A percentile compares a stretch with the other conserved stretches of the same genome.
Evolutionary conservation across 2,888 invertebrate species (phyloP).

Genomic region (Agrilus cyanescens): DNA sequence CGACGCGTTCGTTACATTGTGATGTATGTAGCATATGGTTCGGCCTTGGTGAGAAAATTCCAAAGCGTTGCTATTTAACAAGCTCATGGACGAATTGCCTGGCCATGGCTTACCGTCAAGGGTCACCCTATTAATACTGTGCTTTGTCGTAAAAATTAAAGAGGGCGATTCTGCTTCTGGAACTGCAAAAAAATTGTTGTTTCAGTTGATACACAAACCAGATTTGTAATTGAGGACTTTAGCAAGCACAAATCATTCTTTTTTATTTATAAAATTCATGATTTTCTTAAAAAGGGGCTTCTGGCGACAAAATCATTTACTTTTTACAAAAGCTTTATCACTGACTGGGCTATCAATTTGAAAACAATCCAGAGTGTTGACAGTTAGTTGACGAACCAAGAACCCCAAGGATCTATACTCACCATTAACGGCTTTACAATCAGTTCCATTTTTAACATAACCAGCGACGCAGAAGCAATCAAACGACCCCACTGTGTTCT

Average conservation of each 20-base stretch:
- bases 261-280: too few species aligned
- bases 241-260: background rate
- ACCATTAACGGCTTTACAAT: constrained; percentile 64
- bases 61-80: constrained; percentile 39
- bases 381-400: too few species aligned
- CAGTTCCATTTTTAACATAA: constrained; percentile 46
- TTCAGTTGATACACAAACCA: background rate
- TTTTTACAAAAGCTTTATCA: too few species aligned
- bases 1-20: constrained; percentile 40
- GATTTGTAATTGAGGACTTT: background rate
- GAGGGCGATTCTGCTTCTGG: constrained; percentile 51
- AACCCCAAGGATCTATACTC: too few species aligned
- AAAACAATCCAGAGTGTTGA: too few species aligned
- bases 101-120: constrained; percentile 40
- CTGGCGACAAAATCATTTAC: too few species aligned
- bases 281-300: too few species aligned
- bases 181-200: constrained; percentile 36
- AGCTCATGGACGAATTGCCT: constrained; percentile 32
- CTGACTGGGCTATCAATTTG: too few species aligned
- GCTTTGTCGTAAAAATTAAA: constrained; percentile 55
- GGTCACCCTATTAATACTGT: constrained; percentile 50
- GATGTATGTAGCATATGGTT: constrained; percentile 62
- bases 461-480: constrained; percentile 63
- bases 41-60: constrained; percentile 58
- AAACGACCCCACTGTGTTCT: constrained; percentile 54